Evolutionary conservation across 2,113 vertebrate genomes (phyloP), one percentile per base, ranked within the genome.

Genomic region (Leucoraja erinaceus): DNA sequence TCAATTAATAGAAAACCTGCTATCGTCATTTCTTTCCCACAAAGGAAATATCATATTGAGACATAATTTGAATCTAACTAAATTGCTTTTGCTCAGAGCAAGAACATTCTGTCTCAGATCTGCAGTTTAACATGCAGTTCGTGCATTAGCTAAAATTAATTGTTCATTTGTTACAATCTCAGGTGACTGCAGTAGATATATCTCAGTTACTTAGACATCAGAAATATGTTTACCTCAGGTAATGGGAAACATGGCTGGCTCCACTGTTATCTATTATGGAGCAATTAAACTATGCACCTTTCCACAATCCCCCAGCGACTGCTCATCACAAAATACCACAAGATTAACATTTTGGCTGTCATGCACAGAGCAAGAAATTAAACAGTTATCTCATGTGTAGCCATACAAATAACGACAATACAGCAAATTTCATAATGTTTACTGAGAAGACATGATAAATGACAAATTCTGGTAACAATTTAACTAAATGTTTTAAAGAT

Each of bases 151-250:
- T 63, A 86, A 86, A 86, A 86, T n/a, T 86, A 86, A 86, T 61
- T 31, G 56, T 63, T 59, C 47, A 81, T 81, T 81, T 81, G 38
- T 81, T 86, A n/a, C 28, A 63, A 59, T 31, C 59, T 86, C 83
- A 63, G 56, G 25, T 31, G 83, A 61, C 10, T 86, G 56, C 56
- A 61, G 0, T 61, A 18, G 56, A 86, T 63, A n/a, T n/a, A 86
- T n/a, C 83, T 86, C 83, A 86, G 83, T 86, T 86, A 63, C 83
- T 59, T 86, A 0, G 28, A 86, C n/a, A 28, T 61, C 25, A 86
- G 56, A 86, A 63, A 86, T 86, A 12, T 91, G 63, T 72, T 91
- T 91, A 72, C 88, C 88, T 72, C 10, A 25, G 66, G 25, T 91
- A 72, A 72, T 91, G 66, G 61, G 66, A 9, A 91, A 47, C 28